Percentiles rank a stretch among this genome's conserved stretches.
phyloP scores from a whole-genome alignment of 2,113 vertebrate genomes.

The Sakesphorus luctuosus region DNA sequence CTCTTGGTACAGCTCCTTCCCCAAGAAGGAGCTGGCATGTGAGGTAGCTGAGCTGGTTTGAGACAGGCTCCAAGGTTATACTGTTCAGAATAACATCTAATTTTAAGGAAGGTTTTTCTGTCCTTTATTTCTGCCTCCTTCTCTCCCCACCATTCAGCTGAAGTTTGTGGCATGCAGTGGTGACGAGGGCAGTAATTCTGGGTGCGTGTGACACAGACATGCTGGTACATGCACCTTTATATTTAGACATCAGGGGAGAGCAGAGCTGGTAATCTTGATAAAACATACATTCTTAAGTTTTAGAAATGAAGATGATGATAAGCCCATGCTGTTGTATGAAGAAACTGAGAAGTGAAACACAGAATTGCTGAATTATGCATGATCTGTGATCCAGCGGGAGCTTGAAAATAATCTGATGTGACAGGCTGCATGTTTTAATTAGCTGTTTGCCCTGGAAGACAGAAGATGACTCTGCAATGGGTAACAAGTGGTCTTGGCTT shows the following conservation, averaged over 20 bases:
- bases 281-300: neutral
- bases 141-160: neutral
- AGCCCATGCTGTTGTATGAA: neutral
- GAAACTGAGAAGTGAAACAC: neutral
- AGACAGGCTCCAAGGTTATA: neutral
- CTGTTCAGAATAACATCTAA: neutral
- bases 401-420: neutral
- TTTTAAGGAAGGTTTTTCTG: neutral
- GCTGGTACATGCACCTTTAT: neutral
- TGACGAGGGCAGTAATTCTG: neutral
- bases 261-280: neutral
- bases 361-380: neutral
- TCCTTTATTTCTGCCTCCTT: neutral
- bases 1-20: neutral
- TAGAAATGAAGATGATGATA: neutral
- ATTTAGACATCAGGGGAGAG: neutral
- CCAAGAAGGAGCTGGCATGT: neutral
- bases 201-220: neutral
- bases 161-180: neutral
- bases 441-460: neutral
- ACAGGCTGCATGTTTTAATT: neutral
- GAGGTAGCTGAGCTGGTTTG: neutral
- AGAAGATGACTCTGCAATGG: neutral
- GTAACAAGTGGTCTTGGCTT: neutral
- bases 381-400: neutral